These are phyloP conservation scores for Drosophila arizonae DNA, from an alignment of 1,140 invertebrate genomes.

Conservation along the genomic window DNA sequence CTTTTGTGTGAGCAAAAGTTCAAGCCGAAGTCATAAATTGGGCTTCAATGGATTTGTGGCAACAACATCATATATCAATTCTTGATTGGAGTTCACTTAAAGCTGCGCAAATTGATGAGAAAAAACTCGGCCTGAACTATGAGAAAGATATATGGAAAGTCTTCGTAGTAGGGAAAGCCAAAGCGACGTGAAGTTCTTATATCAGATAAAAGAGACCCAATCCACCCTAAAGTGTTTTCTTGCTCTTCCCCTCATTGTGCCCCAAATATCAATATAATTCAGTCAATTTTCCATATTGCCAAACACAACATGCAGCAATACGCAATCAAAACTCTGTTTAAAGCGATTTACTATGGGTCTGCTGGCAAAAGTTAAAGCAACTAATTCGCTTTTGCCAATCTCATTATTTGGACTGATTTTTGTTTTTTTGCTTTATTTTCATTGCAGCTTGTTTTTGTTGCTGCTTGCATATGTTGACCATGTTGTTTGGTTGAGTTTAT, in stretches of 20 bases:
- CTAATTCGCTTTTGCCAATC: slow-evolving; percentile 29
- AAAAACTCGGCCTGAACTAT: too few relatives aligned
- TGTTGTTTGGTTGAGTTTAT: slow-evolving; percentile 57
- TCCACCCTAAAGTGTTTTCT: too few relatives aligned
- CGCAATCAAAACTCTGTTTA: neutral
- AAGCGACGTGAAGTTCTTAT: too few relatives aligned
- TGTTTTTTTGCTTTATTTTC: neutral
- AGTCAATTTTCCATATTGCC: too few relatives aligned
- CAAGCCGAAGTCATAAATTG: slow-evolving; percentile 23
- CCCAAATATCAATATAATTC: too few relatives aligned
- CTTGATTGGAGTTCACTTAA: slow-evolving; percentile 9
- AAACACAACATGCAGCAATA: neutral
- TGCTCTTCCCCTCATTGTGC: too few relatives aligned
- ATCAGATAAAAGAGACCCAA: too few relatives aligned
- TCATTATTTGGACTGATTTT: slow-evolving; percentile 12
- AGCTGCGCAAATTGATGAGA: neutral
- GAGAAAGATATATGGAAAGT: too few relatives aligned
- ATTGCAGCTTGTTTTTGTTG: neutral
- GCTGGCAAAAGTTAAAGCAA: slow-evolving; percentile 1
- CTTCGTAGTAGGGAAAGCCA: too few relatives aligned
- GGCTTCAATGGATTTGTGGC: slow-evolving; percentile 31
- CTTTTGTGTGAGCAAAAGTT: slow-evolving; percentile 37
- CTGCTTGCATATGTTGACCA: slow-evolving; percentile 25
- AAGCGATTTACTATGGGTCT: slow-evolving; percentile 11
- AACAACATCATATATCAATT: slow-evolving; percentile 8